These are phyloP conservation scores for Hyposmocoma kahamanoa DNA, from an alignment of 1,140 invertebrate species.

Conservation along the genomic window DNA sequence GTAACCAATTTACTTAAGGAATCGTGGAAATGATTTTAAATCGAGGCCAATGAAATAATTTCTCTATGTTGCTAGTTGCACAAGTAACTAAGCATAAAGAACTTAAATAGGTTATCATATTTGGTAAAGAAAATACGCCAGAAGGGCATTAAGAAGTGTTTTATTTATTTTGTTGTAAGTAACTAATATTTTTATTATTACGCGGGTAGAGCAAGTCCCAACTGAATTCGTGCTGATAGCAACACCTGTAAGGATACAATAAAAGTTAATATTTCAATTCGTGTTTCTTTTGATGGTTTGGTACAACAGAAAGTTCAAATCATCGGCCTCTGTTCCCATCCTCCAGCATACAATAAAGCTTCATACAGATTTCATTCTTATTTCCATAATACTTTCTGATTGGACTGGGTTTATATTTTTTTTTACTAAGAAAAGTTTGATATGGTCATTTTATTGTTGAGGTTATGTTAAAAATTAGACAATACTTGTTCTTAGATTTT, in stretches of 20 bases:
- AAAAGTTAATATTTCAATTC: too few relatives aligned
- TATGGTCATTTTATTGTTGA: too few relatives aligned
- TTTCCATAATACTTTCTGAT: too few relatives aligned
- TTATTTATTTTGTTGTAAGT: conserved; percentile 71
- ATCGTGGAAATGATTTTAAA: conserved; percentile 52
- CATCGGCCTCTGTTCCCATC: too few relatives aligned
- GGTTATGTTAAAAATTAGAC: too few relatives aligned
- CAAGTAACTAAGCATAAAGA: conserved; percentile 60
- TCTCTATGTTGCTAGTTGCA: conserved; percentile 63
- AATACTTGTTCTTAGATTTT: too few relatives aligned
- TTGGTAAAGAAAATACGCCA: conserved; percentile 45
- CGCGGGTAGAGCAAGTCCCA: conserved; percentile 47
- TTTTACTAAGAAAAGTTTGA: too few relatives aligned
- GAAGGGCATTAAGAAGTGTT: conserved; percentile 59
- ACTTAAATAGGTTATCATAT: conserved; percentile 47
- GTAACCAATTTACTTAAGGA: conserved; percentile 14
- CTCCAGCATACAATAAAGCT: too few relatives aligned
- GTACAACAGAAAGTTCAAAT: too few relatives aligned
- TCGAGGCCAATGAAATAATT: conserved; percentile 64
- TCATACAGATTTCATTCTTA: too few relatives aligned
- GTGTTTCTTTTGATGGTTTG: too few relatives aligned
- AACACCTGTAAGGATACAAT: conserved; percentile 50
- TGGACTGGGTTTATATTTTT: too few relatives aligned
- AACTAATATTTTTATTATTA: conserved; percentile 68
- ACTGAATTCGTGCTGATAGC: conserved; percentile 54